phyloP scores from a whole-genome alignment of 2,888 invertebrate species.

The Calameuta idolon region DNA sequence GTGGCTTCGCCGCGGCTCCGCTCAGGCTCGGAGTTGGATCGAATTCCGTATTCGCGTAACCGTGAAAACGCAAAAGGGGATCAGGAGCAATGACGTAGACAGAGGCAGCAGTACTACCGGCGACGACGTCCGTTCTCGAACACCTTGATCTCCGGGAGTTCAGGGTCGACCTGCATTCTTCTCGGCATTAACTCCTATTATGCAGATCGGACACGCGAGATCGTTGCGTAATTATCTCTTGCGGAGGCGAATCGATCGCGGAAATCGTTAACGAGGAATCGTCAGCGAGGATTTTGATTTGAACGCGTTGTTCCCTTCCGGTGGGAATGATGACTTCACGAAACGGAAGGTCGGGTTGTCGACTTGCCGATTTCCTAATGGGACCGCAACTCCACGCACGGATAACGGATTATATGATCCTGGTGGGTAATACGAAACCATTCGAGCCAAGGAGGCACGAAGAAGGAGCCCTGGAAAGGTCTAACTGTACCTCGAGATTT shows the following conservation, averaged over 20 bases:
- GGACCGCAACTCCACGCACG: too few species aligned
- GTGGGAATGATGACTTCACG: too few species aligned
- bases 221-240: not conserved
- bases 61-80: constrained; percentile 34
- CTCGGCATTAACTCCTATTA: constrained; percentile 44
- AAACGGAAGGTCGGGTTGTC: too few species aligned
- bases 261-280: too few species aligned
- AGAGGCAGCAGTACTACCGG: constrained; percentile 22
- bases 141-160: constrained; percentile 51
- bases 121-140: constrained; percentile 30
- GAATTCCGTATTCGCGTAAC: constrained; percentile 35
- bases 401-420: too few species aligned
- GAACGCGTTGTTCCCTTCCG: too few species aligned
- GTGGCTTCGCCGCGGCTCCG: not conserved
- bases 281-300: too few species aligned
- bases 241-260: not conserved
- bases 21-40: not conserved
- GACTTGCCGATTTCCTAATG: too few species aligned
- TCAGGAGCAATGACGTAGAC: not conserved
- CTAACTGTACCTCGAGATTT: constrained; percentile 31
- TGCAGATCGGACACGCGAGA: constrained; percentile 17
- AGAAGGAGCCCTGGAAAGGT: constrained; percentile 4
- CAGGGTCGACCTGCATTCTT: constrained; percentile 50
- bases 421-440: not conserved
- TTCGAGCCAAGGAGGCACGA: not conserved